These are phyloP conservation scores for Gymnocypris eckloni DNA, from an alignment of 2,797 vertebrate species.

Conservation along the genomic window DNA sequence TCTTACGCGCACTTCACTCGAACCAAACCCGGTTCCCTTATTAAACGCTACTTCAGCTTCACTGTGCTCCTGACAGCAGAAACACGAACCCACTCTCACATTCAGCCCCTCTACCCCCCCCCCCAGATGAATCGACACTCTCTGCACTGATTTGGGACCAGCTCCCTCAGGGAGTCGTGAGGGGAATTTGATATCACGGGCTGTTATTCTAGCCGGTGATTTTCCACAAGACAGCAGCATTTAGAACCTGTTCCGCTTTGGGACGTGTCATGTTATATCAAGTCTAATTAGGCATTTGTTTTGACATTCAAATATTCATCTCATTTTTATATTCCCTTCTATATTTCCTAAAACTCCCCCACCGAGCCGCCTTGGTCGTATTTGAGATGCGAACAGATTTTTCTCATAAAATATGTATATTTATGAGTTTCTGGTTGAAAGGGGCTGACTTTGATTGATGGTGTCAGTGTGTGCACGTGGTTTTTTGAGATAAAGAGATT, in stretches of 20 bases:
- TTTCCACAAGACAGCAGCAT: conserved; percentile 21
- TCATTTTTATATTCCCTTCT: conserved; percentile 27
- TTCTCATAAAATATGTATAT: conserved; percentile 55
- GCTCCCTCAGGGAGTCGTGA: conserved; percentile 27
- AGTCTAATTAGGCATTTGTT: conserved; percentile 39
- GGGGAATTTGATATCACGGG: conserved; percentile 34
- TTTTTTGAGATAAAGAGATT: conserved; percentile 78
- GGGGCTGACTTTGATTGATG: conserved; percentile 64
- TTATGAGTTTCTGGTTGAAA: conserved; percentile 53
- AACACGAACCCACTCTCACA: conserved; percentile 40
- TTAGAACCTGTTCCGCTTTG: conserved; percentile 25
- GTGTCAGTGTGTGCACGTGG: conserved; percentile 67
- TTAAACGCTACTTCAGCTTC: conserved; percentile 45
- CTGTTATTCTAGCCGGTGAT: conserved; percentile 29
- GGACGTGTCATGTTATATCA: conserved; percentile 18
- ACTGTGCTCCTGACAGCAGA: conserved; percentile 38
- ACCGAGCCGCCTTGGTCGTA: conserved; percentile 5
- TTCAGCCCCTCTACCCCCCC: conserved; percentile 17
- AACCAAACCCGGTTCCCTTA: conserved; percentile 39
- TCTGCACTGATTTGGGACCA: conserved; percentile 18
- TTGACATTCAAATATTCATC: conserved; percentile 40
- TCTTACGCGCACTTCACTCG: conserved; percentile 32
- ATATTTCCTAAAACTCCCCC: conserved; percentile 11
- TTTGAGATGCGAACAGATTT: conserved; percentile 44
- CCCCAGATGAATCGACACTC: conserved; percentile 36